Percentiles rank a stretch among this genome's conserved stretches.
Conservation (phyloP, 2,113 vertebrate genomes). For the Scomber japonicus region DNA sequence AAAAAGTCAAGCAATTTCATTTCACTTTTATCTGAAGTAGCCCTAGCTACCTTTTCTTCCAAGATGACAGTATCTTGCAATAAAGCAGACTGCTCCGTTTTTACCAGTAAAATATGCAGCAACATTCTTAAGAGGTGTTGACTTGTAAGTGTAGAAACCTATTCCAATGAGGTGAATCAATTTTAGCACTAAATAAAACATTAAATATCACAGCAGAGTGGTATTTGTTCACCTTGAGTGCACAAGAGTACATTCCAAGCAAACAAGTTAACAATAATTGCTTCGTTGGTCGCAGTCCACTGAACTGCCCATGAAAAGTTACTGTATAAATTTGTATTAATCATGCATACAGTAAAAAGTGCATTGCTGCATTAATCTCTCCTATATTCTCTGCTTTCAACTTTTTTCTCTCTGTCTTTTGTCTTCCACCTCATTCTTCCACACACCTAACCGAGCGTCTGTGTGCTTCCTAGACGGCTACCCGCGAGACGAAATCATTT, state of each 20-base stretch:
- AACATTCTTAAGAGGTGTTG: background rate
- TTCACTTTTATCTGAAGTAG: background rate
- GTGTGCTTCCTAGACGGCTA: constrained; percentile 91
- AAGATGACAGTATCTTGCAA: background rate
- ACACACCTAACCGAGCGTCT: constrained; percentile 16
- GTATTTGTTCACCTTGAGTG: background rate
- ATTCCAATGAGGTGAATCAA: background rate
- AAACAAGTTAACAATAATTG: constrained; percentile 21
- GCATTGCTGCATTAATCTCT: constrained; percentile 34
- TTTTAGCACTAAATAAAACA: background rate
- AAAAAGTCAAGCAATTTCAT: background rate
- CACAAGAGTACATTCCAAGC: constrained; percentile 12
- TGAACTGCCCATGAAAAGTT: constrained; percentile 21
- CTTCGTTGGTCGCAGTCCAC: constrained; percentile 29
- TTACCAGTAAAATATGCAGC: constrained; percentile 1
- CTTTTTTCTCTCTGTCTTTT: background rate
- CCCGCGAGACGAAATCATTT: constrained; percentile 96
- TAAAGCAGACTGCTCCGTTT: too few relatives aligned
- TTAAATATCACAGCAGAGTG: background rate
- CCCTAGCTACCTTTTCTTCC: background rate
- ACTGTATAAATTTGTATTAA: constrained; percentile 44
- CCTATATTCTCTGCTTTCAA: constrained; percentile 15
- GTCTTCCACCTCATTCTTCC: background rate
- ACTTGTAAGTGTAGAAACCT: background rate
- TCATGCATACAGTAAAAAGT: constrained; percentile 47